A percentile compares a stretch with the other conserved stretches of the same genome.
Evolutionary conservation across 1,140 invertebrate species (phyloP).

Genomic region (Rhynchophorus ferrugineus): DNA sequence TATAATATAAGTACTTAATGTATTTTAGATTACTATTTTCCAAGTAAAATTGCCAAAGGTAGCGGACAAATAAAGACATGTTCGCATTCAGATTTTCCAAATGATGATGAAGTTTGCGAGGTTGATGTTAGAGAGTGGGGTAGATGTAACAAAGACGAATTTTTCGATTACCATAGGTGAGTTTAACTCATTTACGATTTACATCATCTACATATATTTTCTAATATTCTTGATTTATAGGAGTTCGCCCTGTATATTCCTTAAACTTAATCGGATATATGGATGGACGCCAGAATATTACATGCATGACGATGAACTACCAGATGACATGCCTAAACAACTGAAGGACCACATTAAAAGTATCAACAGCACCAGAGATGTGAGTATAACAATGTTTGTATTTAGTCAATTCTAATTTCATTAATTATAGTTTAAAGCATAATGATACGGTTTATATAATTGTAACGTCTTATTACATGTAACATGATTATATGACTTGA

Average conservation of each 20-base stretch:
- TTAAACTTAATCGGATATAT: constrained; percentile 57
- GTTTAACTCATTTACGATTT: not conserved
- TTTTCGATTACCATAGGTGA: constrained; percentile 64
- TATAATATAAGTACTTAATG: too few species aligned
- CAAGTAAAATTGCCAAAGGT: constrained; percentile 47
- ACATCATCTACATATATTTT: not conserved
- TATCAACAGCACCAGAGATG: constrained; percentile 34
- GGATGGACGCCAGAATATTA: constrained; percentile 39
- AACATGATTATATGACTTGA: too few species aligned
- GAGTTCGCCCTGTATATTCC: constrained; percentile 57
- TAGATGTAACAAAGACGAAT: constrained; percentile 61
- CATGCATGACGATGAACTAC: constrained; percentile 32
- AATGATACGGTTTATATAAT: too few species aligned
- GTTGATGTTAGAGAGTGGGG: constrained; percentile 55
- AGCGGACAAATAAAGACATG: constrained; percentile 51
- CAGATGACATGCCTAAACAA: constrained; percentile 43
- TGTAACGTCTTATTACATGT: too few species aligned
- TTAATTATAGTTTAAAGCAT: too few species aligned
- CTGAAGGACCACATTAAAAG: constrained; percentile 54
- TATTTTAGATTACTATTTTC: constrained; percentile 49
- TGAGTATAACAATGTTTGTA: constrained; percentile 10
- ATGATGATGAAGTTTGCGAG: constrained; percentile 51
- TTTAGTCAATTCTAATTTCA: not conserved
- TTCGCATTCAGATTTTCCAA: constrained; percentile 47
- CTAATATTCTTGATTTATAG: constrained; percentile 19